phyloP scores from a whole-genome alignment of 2,888 invertebrate species.

The Acleris laterana region DNA sequence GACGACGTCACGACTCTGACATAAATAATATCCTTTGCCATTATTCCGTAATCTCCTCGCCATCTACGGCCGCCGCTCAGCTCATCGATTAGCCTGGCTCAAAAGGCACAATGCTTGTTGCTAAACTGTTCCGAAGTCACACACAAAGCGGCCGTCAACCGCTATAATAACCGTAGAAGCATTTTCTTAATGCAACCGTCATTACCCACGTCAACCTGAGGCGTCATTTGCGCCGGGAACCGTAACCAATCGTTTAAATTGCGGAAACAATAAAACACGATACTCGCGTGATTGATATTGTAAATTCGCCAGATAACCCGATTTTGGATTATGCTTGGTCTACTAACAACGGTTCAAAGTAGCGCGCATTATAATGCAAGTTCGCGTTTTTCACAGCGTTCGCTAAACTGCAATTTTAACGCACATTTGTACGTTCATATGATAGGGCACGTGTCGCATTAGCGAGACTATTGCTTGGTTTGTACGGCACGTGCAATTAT shows the following conservation, averaged over 20 bases:
- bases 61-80: conserved; percentile 15
- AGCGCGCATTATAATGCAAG: conserved; percentile 10
- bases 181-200: conserved; percentile 40
- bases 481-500: conserved; percentile 7
- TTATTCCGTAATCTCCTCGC: conserved; percentile 23
- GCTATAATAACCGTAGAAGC: conserved; percentile 39
- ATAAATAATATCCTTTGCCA: conserved; percentile 17
- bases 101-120: conserved; percentile 27
- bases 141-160: conserved; percentile 25
- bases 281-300: conserved; percentile 56
- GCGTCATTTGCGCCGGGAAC: conserved; percentile 32
- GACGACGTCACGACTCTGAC: conserved; percentile 11
- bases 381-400: conserved; percentile 7
- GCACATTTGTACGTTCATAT: conserved; percentile 3
- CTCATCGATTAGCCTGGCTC: conserved; percentile 24
- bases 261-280: conserved; percentile 61
- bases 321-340: conserved; percentile 45
- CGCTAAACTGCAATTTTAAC: conserved; percentile 11
- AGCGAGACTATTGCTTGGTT: conserved; percentile 2
- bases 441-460: conserved; percentile 18
- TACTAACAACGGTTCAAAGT: conserved; percentile 31
- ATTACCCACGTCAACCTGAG: conserved; percentile 21
- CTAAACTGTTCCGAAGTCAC: conserved; percentile 19
- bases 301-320: conserved; percentile 51
- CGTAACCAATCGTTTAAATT: conserved; percentile 57